Evolutionary conservation across 1,140 invertebrate species (phyloP).

Genomic region (Drosophila melanogaster): Release_6_plus_ISO1_MT NC_004354.4:13960001-13960500

Average conservation of each 20-base stretch:
- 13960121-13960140: slow-evolving; percentile 26
- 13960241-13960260: neutral
- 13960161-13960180: slow-evolving; percentile 17
- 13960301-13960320: no score
- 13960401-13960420: no score
- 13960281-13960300: neutral
- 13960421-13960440: no score
- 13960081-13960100: slow-evolving; percentile 16
- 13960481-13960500: slow-evolving; percentile 4
- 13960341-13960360: no score
- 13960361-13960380: no score
- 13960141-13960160: neutral
- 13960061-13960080: neutral
- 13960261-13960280: no score
- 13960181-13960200: slow-evolving; percentile 8
- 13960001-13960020: neutral
- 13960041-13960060: slow-evolving; percentile 39
- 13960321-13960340: no score
- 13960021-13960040: slow-evolving; percentile 15
- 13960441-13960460: neutral
- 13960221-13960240: neutral
- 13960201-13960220: no score
- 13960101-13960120: slow-evolving; percentile 9
- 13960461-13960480: neutral
- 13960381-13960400: no score